Percentiles rank a stretch among this genome's conserved stretches.
phyloP scores from a whole-genome alignment of 2,888 invertebrate genomes.

The Oscheius sp. region DNA sequence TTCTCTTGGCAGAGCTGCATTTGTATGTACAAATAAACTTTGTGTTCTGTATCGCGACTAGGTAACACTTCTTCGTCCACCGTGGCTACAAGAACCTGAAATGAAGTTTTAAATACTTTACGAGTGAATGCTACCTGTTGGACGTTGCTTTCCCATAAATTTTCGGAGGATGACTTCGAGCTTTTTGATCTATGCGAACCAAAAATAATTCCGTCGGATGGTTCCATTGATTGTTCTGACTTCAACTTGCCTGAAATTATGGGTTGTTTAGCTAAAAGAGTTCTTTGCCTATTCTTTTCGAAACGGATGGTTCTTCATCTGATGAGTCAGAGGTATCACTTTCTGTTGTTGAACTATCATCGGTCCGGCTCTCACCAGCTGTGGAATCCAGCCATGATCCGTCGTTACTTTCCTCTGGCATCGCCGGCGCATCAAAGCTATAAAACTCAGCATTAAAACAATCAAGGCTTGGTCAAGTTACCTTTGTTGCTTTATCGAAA shows the following conservation, averaged over 20 bases:
- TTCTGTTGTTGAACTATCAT: background rate
- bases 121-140: background rate
- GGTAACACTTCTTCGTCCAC: conserved; percentile 41
- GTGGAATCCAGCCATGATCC: conserved; percentile 22
- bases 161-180: conserved; percentile 10
- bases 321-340: conserved; percentile 10
- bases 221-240: background rate
- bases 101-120: background rate
- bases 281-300: background rate
- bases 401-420: conserved; percentile 24
- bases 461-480: background rate
- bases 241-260: background rate
- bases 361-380: too few relatives aligned
- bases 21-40: conserved; percentile 90
- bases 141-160: background rate
- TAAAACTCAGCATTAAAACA: background rate
- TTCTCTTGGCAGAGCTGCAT: conserved; percentile 78
- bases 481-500: background rate
- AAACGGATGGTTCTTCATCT: background rate
- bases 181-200: conserved; percentile 7
- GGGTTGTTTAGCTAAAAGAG: background rate
- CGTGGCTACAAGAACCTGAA: conserved; percentile 40
- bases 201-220: conserved; percentile 25
- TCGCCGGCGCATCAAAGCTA: conserved; percentile 9
- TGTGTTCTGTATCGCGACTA: conserved; percentile 18